Percentiles rank a stretch among this genome's conserved stretches.
Evolutionary conservation across 2,113 vertebrate genomes (phyloP).

Genomic region (Apodemus speciosus): DNA sequence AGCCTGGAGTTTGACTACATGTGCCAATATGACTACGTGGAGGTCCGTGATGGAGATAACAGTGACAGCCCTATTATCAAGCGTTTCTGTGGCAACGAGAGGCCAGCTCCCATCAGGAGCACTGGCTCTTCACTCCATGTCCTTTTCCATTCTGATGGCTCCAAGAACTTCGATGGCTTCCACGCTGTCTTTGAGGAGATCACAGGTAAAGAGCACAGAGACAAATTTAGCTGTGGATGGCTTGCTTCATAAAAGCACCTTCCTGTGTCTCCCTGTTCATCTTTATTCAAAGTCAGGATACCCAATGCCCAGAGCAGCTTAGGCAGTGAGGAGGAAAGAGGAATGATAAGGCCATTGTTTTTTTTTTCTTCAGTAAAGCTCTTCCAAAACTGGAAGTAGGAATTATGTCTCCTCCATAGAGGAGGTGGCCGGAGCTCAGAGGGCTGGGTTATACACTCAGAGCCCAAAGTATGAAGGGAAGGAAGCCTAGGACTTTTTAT

Average conservation of each 20-base stretch:
- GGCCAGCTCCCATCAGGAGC: constrained; percentile 91
- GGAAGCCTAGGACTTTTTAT: neutral
- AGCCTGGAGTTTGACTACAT: constrained; percentile 96
- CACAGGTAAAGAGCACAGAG: constrained; percentile 88
- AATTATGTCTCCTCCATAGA: neutral
- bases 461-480: neutral
- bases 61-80: constrained; percentile 91
- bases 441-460: neutral
- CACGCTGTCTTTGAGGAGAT: constrained; percentile 95
- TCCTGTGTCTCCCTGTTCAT: constrained; percentile 44
- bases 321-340: constrained; percentile 45
- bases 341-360: constrained; percentile 28
- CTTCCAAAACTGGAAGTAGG: constrained; percentile 6
- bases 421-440: neutral
- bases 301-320: constrained; percentile 72
- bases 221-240: neutral
- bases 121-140: constrained; percentile 92
- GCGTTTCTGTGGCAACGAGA: constrained; percentile 94
- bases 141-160: constrained; percentile 96
- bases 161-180: constrained; percentile 98
- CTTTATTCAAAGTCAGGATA: constrained; percentile 67
- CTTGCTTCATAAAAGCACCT: constrained; percentile 29
- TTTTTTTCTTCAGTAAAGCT: constrained; percentile 64
- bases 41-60: constrained; percentile 94
- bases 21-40: constrained; percentile 97